Base-by-base conservation (phyloP, 2,113 vertebrate species). In the Cyrtonyx montezumae region DNA sequence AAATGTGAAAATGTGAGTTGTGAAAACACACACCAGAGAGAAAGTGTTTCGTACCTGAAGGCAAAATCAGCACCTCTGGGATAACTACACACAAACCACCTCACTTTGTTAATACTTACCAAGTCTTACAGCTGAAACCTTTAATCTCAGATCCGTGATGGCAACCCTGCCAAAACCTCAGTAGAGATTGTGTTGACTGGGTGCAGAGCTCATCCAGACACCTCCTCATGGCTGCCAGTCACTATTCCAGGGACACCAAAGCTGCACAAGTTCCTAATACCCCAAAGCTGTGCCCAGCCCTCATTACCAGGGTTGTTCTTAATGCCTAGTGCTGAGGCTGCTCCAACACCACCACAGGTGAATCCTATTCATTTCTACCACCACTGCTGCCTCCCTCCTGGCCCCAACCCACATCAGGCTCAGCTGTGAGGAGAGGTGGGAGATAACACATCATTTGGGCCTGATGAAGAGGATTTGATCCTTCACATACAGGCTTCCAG, bases 171-270 rank as follows among this genome's bases (percentile, higher is more conserved):
- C 79, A 58, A 74, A 49, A 34, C 10, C 62, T 58, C 21, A 51
- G n/a, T 2, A 22, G 46, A 12, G 16, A 4, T 11, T 32, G 34
- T 0, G 1, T 77, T 83, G 58, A 37, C 3, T 67, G 71, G 51
- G 22, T 23, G 61, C 26, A 46, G 28, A 87, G 37, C 28, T 37
- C 76, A 45, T n/a, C 20, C 43, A 80, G 61, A 59, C 13, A 85
- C 22, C 49, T 25, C 71, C 51, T 20, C 0, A 0, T 5, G 22
- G 20, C 26, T 34, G n/a, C 48, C 42, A 34, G 12, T 25, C 45
- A 43, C 36, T 78, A 40, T 30, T 32, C 42, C 40, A 40, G 65
- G 0, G 0, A 49, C 36, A 21, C 16, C 4, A 3, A 58, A 9
- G 48, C 0, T 2, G 5, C n/a, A 30, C 6, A 6, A 2, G 9